phyloP scores from a whole-genome alignment of 2,888 invertebrate species.

The Allacma fusca region DNA sequence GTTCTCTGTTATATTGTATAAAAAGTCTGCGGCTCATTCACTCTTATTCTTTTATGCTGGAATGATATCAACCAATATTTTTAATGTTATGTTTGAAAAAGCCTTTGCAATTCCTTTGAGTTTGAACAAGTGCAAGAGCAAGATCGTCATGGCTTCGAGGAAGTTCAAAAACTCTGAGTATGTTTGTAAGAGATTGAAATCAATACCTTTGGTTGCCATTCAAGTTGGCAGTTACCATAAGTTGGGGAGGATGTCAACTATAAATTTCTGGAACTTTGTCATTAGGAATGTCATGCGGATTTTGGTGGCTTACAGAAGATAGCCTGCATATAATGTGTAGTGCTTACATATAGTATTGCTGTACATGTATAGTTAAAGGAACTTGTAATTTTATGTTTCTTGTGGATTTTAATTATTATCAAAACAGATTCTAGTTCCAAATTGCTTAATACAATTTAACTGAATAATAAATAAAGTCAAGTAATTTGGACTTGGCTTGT shows the following conservation, averaged over 20 bases:
- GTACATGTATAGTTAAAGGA: too few species aligned
- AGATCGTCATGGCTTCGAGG: background rate
- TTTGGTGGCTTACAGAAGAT: background rate
- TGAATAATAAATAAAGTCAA: too few species aligned
- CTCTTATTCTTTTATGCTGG: background rate
- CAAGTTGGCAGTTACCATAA: background rate
- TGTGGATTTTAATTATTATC: too few species aligned
- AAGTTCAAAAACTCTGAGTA: background rate
- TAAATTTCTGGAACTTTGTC: background rate
- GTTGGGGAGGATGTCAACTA: background rate
- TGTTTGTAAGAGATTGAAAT: background rate
- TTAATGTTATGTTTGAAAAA: background rate
- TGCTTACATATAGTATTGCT: too few species aligned
- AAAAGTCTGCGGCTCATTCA: background rate
- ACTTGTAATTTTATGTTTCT: too few species aligned
- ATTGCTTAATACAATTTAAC: too few species aligned
- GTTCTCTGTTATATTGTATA: background rate
- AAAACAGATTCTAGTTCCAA: too few species aligned
- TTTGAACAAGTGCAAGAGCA: background rate
- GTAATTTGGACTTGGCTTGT: too few species aligned
- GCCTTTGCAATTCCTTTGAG: background rate
- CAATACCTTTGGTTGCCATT: background rate
- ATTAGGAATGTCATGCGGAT: background rate
- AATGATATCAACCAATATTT: background rate
- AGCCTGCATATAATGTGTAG: too few species aligned